Base-by-base conservation (phyloP, 2,113 vertebrate genomes). In the Tinamus guttatus region DNA sequence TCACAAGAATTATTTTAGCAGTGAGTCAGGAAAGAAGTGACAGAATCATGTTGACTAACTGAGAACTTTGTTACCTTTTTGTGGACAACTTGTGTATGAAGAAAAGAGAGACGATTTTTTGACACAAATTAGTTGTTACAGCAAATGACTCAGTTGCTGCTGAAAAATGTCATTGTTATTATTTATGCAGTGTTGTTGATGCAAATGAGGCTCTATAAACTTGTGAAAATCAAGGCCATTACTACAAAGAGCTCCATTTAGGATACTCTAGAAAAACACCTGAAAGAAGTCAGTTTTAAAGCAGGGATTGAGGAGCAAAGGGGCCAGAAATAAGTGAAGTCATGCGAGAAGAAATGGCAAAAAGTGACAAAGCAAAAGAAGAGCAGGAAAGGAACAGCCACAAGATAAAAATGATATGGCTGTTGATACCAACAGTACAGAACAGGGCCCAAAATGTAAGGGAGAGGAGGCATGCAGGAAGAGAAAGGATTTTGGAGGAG, bases 201-300 rank as follows among this genome's bases (percentile, higher is more conserved):
- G 94, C 91, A 96, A 96, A 93, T 78, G 81, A 95, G 68, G 71
- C 70, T 95, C 91, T 85, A 91, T 90, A 90, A 93, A 89, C 80
- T 87, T 87, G 51, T 90, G 47, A 92, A 96, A 94, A 92, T 88
- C 59, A 90, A 87, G 63, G 54, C 78, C n/a, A 17, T 91, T 94
- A 78, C 82, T 71, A 69, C 65, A 87, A 94, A 94, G 49, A 89
- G 60, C 15, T 85, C 58, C 59, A 81, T 82, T 80, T 52, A 62
- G 63, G 84, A 70, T 38, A 93, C 32, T 56, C 71, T 85, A 76
- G 58, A 93, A 95, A 79, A 56, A 81, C 67, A 52, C 84, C 71
- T 93, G 84, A 96, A 95, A 89, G n/a, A 74, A 62, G 4, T 34
- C 36, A 41, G 15, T 64, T 85, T 87, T 75, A 71, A 93, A 94